Percentiles rank a stretch among this genome's conserved stretches.
These are phyloP conservation scores for Rutilus rutilus DNA, from an alignment of 2,113 vertebrate species.

Conservation along the genomic window DNA sequence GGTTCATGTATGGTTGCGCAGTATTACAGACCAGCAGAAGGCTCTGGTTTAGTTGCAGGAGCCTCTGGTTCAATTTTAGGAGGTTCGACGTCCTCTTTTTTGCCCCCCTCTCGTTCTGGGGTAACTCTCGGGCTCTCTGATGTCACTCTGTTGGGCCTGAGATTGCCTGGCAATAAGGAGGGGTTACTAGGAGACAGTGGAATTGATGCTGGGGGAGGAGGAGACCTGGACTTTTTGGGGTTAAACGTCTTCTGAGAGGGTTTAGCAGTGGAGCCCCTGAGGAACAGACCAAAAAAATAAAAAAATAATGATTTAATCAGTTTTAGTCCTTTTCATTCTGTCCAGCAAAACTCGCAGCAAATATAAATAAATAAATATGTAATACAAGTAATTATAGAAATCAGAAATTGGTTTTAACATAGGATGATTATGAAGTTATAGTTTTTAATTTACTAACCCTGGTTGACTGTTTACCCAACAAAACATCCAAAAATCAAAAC, in stretches of 20 bases:
- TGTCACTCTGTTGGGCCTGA: slow-evolving; percentile 81
- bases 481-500: too few relatives aligned
- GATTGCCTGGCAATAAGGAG: slow-evolving; percentile 85
- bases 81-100: slow-evolving; percentile 53
- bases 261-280: slow-evolving; percentile 65
- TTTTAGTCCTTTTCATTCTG: too few relatives aligned
- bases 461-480: too few relatives aligned
- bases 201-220: slow-evolving; percentile 65
- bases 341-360: too few relatives aligned
- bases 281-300: slow-evolving; percentile 14
- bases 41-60: slow-evolving; percentile 64
- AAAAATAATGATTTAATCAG: background rate
- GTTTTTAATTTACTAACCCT: too few relatives aligned
- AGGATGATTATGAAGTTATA: too few relatives aligned
- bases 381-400: too few relatives aligned
- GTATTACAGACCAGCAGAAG: slow-evolving; percentile 28
- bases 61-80: slow-evolving; percentile 65
- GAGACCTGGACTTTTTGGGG: slow-evolving; percentile 80
- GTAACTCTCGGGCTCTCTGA: slow-evolving; percentile 76
- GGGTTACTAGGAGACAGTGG: slow-evolving; percentile 63
- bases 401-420: too few relatives aligned
- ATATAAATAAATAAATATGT: too few relatives aligned
- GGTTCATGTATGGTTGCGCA: background rate
- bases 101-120: slow-evolving; percentile 64
- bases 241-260: slow-evolving; percentile 80